Percentiles rank a stretch among this genome's conserved stretches.
Conservation (phyloP, 1,140 invertebrate species). For the Idris sp. region DNA sequence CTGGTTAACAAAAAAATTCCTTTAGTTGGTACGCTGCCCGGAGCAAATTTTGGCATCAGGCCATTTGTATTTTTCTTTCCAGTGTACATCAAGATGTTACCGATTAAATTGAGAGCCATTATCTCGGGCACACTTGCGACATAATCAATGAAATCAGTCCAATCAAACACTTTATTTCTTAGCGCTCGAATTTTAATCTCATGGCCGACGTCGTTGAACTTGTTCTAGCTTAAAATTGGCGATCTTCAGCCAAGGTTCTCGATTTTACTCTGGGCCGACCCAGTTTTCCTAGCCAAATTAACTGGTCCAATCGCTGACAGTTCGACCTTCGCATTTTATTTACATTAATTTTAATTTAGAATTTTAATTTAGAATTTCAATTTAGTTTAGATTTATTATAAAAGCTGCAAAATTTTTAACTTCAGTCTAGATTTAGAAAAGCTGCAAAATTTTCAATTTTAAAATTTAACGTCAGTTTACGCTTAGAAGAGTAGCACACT, state of each 20-base stretch:
- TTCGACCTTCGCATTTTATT: slow-evolving; percentile 40
- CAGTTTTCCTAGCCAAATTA: slow-evolving; percentile 41
- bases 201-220: slow-evolving; percentile 37
- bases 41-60: slow-evolving; percentile 43
- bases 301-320: slow-evolving; percentile 3
- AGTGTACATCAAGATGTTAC: slow-evolving; percentile 48
- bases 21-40: slow-evolving; percentile 41
- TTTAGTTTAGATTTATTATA: too few relatives aligned
- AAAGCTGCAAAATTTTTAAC: too few relatives aligned
- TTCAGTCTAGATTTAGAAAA: too few relatives aligned
- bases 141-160: slow-evolving; percentile 27
- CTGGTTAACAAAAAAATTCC: too few relatives aligned
- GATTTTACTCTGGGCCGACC: slow-evolving; percentile 36
- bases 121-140: slow-evolving; percentile 24
- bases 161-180: slow-evolving; percentile 23
- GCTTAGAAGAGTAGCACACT: too few relatives aligned
- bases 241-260: slow-evolving; percentile 27
- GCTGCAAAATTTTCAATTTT: too few relatives aligned
- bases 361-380: too few relatives aligned
- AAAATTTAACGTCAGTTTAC: too few relatives aligned
- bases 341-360: slow-evolving; percentile 7
- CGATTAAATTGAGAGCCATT: slow-evolving; percentile 7
- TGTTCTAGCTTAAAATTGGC: too few relatives aligned
- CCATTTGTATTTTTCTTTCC: slow-evolving; percentile 48
- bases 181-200: slow-evolving; percentile 17